Evolutionary conservation across 2,113 vertebrate genomes (phyloP).

Genomic region (Calypte anna): DNA sequence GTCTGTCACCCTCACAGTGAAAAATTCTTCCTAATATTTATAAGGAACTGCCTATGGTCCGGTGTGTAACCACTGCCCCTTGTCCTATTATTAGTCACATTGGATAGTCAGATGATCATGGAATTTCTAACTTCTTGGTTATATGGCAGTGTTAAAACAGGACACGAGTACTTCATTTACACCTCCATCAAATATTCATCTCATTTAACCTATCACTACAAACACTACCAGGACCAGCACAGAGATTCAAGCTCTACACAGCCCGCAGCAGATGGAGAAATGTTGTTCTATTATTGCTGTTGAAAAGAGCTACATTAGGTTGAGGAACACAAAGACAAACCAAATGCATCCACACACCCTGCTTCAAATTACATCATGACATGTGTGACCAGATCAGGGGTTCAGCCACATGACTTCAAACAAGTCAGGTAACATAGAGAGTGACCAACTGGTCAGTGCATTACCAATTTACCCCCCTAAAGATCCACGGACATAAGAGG

Average conservation of each 20-base stretch:
- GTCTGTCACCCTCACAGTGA: no score
- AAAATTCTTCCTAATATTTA: no score
- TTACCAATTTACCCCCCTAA: accelerated
- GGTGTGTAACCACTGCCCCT: no score
- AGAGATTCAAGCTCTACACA: neutral
- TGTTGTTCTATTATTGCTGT: neutral
- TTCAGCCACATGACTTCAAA: neutral
- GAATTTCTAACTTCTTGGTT: neutral
- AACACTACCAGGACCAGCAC: neutral
- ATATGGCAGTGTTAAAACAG: neutral
- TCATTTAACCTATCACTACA: neutral
- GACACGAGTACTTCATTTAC: neutral
- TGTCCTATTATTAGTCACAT: no score
- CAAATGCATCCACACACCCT: neutral
- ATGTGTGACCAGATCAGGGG: neutral
- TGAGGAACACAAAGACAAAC: neutral
- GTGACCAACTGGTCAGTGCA: accelerated
- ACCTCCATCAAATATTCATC: neutral
- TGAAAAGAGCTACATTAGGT: neutral
- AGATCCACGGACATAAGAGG: neutral
- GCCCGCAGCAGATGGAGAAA: neutral
- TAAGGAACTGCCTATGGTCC: no score
- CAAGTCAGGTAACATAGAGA: no score
- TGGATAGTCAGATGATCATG: neutral
- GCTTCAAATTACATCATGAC: neutral